phyloP scores from a whole-genome alignment of 2,797 vertebrate species.

The Malurus splendens region DNA sequence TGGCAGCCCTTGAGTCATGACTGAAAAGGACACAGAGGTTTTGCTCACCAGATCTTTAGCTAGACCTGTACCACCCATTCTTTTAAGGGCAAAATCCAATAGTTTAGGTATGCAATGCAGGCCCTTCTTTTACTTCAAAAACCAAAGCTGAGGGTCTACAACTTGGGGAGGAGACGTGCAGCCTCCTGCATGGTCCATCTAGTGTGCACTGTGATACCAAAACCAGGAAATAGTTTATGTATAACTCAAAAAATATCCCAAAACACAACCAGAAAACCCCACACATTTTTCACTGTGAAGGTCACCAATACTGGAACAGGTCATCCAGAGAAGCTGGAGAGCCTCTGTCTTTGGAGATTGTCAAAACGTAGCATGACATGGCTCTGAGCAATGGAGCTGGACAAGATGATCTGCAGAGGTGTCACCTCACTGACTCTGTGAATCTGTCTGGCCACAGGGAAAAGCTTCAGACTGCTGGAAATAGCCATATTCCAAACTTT shows the following conservation, averaged over 20 bases:
- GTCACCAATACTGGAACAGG: background rate
- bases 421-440: background rate
- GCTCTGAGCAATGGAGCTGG: background rate
- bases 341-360: background rate
- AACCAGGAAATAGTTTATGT: background rate
- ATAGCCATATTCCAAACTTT: background rate
- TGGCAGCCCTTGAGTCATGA: fast-evolving
- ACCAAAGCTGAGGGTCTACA: background rate
- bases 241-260: background rate
- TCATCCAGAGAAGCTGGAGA: background rate
- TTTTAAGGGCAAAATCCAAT: background rate
- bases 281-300: background rate
- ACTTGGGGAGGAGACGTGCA: background rate
- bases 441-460: background rate
- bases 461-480: background rate
- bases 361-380: fast-evolving
- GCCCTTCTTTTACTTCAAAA: background rate
- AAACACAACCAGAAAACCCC: background rate
- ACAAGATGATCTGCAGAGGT: background rate
- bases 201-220: fast-evolving
- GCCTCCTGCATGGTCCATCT: background rate
- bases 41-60: background rate
- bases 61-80: background rate
- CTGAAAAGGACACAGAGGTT: background rate
- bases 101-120: background rate